phyloP scores from a whole-genome alignment of 1,140 invertebrate genomes.

The Belonocnema kinseyi region DNA sequence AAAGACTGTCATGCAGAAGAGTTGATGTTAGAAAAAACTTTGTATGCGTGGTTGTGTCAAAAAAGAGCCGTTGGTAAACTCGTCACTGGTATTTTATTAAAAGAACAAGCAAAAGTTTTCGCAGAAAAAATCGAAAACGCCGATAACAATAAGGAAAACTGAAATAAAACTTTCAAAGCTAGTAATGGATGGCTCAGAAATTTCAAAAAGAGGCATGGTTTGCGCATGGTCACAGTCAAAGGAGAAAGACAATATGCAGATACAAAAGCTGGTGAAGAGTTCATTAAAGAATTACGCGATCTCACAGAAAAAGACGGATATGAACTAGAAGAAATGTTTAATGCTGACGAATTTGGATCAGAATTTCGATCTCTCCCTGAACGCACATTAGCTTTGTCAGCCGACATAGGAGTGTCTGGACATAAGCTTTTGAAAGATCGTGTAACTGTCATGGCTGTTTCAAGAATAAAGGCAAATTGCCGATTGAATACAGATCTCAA shows the following conservation, averaged over 20 bases:
- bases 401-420: neutral
- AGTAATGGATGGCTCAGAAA: neutral
- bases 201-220: neutral
- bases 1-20: too few species aligned
- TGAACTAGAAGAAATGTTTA: neutral
- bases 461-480: neutral
- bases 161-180: too few species aligned
- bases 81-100: too few species aligned
- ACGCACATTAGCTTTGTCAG: neutral
- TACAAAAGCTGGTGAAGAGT: neutral
- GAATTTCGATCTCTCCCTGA: neutral
- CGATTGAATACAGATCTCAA: neutral
- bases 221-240: neutral
- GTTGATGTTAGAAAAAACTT: too few species aligned
- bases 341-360: neutral
- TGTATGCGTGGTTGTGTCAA: too few species aligned
- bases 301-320: neutral
- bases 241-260: neutral
- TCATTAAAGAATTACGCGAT: neutral
- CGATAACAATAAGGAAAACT: too few species aligned
- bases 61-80: too few species aligned
- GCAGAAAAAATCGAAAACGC: too few species aligned
- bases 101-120: too few species aligned
- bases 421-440: neutral
- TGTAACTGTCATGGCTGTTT: neutral